Evolutionary conservation across 2,113 vertebrate genomes (phyloP).

Genomic region (Myotis yumanensis): DNA sequence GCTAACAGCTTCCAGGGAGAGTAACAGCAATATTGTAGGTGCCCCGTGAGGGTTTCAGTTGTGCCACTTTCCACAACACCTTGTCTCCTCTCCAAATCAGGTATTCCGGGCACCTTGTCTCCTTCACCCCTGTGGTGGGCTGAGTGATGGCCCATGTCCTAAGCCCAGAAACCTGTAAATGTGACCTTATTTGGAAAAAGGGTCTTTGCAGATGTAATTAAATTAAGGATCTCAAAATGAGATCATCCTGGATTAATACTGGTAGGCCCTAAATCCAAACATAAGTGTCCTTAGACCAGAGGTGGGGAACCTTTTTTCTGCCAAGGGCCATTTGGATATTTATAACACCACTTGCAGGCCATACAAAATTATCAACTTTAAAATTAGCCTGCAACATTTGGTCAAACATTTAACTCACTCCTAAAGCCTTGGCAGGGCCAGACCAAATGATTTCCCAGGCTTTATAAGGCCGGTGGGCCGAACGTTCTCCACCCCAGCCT

Average conservation of each 20-base stretch:
- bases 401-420: no score
- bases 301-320: neutral
- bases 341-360: no score
- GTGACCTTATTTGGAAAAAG: slow-evolving; percentile 8
- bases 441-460: no score
- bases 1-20: neutral
- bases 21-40: neutral
- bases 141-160: neutral
- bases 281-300: neutral
- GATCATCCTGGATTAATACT: neutral
- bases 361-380: no score
- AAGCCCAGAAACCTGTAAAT: neutral
- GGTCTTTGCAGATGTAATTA: neutral
- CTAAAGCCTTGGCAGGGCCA: no score
- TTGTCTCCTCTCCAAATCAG: neutral
- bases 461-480: no score
- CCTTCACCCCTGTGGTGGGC: neutral
- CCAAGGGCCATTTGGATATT: no score
- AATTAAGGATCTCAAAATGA: slow-evolving; percentile 17
- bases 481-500: no score
- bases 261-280: neutral
- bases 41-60: neutral
- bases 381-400: no score
- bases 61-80: neutral
- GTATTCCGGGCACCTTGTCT: neutral